phyloP scores from a whole-genome alignment of 2,797 vertebrate genomes.

The Acrossocheilus fasciatus region DNA sequence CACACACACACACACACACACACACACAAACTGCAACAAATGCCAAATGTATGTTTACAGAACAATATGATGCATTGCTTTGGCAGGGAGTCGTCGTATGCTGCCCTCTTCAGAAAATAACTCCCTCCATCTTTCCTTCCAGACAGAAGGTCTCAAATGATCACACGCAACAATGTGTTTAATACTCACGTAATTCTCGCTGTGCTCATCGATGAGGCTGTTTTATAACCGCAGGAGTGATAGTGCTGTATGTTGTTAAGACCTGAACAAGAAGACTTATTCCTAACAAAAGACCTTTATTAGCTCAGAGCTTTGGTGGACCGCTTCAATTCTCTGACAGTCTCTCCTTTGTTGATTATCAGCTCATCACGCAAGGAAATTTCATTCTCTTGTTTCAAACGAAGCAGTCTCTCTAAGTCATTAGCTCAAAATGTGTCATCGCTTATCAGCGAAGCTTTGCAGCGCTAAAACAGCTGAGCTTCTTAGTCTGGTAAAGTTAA shows the following conservation, averaged over 20 bases:
- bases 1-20: neutral
- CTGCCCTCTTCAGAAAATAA: conserved; percentile 59
- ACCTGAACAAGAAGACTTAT: conserved; percentile 13
- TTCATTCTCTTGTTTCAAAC: conserved; percentile 35
- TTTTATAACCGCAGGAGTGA: conserved; percentile 47
- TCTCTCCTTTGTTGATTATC: conserved; percentile 41
- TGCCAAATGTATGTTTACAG: conserved; percentile 69
- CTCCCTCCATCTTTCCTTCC: neutral
- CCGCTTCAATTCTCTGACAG: neutral
- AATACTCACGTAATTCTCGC: conserved; percentile 41
- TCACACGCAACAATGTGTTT: conserved; percentile 53
- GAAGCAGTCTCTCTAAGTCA: conserved; percentile 46
- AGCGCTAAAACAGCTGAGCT: conserved; percentile 10
- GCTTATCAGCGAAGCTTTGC: conserved; percentile 28
- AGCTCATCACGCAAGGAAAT: conserved; percentile 25
- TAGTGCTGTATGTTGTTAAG: conserved; percentile 20
- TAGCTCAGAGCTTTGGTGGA: conserved; percentile 42
- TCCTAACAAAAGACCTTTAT: conserved; percentile 46
- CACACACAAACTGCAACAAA: conserved; percentile 58
- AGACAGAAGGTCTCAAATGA: conserved; percentile 59
- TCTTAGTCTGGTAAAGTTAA: conserved; percentile 1
- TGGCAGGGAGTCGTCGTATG: conserved; percentile 63
- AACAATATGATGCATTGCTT: conserved; percentile 66
- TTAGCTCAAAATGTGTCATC: conserved; percentile 42
- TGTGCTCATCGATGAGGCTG: conserved; percentile 32